Base-by-base conservation (phyloP, 2,888 invertebrate species). In the Cataglyphis albicans region DNA sequence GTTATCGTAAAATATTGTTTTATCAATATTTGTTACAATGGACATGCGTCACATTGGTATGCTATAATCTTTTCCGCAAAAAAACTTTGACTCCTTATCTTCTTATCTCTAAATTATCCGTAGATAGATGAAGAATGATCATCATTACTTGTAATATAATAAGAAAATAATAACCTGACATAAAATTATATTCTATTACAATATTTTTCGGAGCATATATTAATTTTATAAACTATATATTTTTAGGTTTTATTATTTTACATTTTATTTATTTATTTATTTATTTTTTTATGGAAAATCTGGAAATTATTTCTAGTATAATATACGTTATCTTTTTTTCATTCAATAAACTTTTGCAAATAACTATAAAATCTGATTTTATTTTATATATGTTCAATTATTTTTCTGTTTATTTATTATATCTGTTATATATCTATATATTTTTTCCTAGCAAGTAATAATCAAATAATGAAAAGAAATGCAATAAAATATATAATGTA, bases 81-180 rank as follows among this genome's bases (percentile, higher is more conserved):
- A 73, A 41, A 61, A 32, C 38, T 61, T 25, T 7, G 12, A 41
- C 41, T 44, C 35, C 35, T 64, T 75, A 75, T 75, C 65, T 75
- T 65, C 52, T 75, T 67, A 75, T 75, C 75, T 65, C 7, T 32
- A 18, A 65, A 18, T 6, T 65, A 55, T 38, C 18, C 12, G 5
- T 35, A 52, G 18, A 65, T 7, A 74, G 44, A 65, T 25, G 35
- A 10, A 38, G 38, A 25, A 35, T 35, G 18, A 7, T 75, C 18
- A 75, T 52, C 44, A 21, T 1, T 38, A 44, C 6, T 35, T 64
- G 52, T 5, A 48, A 64, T 10, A 21, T 21, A 21, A n/a, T 44
- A 63, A 52, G 9, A 64, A 48, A 35, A 10, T 21, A 48, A n/a
- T 32, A 44, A 55, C 1, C 35, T 21, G n/a, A 57, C 7, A 44